Conservation (phyloP, 1,140 invertebrate genomes). For the Drosophila tristis region DNA sequence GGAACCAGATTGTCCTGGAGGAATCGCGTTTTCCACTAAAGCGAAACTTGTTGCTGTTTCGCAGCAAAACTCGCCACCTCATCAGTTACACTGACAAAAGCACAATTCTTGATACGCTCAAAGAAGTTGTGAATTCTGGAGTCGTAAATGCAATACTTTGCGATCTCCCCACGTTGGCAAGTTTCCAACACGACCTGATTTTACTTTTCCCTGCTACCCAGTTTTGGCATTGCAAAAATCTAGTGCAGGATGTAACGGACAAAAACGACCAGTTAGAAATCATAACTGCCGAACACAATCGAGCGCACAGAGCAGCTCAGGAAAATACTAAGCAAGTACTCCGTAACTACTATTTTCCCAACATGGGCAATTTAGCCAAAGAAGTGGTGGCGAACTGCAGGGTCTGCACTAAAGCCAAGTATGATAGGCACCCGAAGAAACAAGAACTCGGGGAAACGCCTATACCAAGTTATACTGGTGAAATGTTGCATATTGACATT, state of each 20-base stretch:
- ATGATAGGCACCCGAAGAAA: constrained; percentile 31
- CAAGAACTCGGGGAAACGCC: constrained; percentile 26
- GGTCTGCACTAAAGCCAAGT: constrained; percentile 19
- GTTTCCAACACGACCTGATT: constrained; percentile 20
- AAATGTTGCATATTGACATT: constrained; percentile 36
- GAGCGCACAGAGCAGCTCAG: constrained; percentile 28
- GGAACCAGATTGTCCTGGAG: constrained; percentile 39
- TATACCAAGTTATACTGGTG: constrained; percentile 14
- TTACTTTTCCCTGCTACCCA: constrained; percentile 18
- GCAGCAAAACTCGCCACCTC: constrained; percentile 17
- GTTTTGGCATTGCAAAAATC: constrained; percentile 24
- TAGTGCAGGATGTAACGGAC: constrained; percentile 10
- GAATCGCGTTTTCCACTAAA: not conserved
- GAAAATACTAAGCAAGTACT: constrained; percentile 38
- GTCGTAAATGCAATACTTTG: constrained; percentile 15
- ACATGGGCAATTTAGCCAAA: constrained; percentile 30
- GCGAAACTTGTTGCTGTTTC: constrained; percentile 17
- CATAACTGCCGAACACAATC: constrained; percentile 19
- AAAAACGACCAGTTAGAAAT: constrained; percentile 21
- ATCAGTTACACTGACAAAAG: constrained; percentile 19
- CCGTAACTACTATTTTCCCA: constrained; percentile 39
- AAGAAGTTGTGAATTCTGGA: constrained; percentile 11
- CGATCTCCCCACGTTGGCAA: constrained; percentile 8
- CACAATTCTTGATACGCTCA: constrained; percentile 11
- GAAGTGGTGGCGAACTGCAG: constrained; percentile 35